These are phyloP conservation scores for Apostichopus leukothele DNA, from an alignment of 53 echinoderm and acorn worm species.

Conservation along the genomic window DNA sequence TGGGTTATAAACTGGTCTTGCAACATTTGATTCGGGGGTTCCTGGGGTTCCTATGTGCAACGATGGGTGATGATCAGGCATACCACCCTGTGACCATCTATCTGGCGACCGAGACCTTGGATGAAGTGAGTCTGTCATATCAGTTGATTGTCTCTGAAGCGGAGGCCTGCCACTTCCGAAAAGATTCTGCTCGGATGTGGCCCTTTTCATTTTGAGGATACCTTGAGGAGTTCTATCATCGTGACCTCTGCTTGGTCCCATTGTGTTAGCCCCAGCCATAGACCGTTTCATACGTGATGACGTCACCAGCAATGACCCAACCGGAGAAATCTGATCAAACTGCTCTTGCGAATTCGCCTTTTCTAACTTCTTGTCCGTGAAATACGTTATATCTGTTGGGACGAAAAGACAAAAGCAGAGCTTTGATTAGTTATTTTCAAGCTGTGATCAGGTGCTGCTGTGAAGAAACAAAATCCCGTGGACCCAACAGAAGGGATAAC, in stretches of 20 bases:
- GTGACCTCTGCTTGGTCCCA: slow-evolving; percentile 6
- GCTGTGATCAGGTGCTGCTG: no score
- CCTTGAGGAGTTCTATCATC: background rate
- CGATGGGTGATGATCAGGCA: slow-evolving; percentile 5
- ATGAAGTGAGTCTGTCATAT: background rate
- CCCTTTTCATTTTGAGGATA: background rate
- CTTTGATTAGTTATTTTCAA: no score
- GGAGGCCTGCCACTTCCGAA: background rate
- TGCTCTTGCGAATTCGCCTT: slow-evolving; percentile 76
- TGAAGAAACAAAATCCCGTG: no score
- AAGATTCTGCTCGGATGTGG: background rate
- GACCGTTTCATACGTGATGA: slow-evolving; percentile 44
- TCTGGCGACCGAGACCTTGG: slow-evolving; percentile 23
- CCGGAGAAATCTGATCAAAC: slow-evolving; percentile 71
- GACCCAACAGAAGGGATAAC: no score
- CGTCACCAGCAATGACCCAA: slow-evolving; percentile 64
- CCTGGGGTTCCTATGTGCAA: background rate
- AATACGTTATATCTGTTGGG: slow-evolving; percentile 79
- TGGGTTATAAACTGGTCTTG: slow-evolving; percentile 1
- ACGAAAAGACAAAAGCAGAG: no score
- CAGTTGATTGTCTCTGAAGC: background rate
- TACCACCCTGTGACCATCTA: slow-evolving; percentile 23
- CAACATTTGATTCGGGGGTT: background rate
- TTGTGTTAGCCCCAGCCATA: slow-evolving; percentile 30
- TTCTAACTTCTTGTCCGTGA: slow-evolving; percentile 85